Conservation (phyloP, 2,113 vertebrate genomes). For the Charadrius vociferus region DNA sequence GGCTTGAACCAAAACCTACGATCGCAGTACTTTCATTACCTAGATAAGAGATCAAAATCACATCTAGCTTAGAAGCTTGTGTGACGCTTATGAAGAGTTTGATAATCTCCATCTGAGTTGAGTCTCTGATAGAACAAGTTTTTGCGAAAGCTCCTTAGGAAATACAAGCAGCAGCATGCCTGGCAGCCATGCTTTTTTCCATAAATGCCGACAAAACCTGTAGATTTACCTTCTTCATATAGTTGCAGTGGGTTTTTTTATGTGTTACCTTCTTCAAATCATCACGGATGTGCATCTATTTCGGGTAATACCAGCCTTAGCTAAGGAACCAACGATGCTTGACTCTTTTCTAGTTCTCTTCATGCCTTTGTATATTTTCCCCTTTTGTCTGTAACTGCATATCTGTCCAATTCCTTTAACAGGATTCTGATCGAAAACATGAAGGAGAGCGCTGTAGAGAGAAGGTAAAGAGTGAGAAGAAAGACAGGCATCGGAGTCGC, state of each 20-base stretch:
- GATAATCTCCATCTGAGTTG: background rate
- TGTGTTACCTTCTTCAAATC: background rate
- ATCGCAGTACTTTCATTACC: background rate
- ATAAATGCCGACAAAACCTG: background rate
- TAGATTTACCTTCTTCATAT: background rate
- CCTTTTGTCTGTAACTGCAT: background rate
- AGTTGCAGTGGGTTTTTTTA: background rate
- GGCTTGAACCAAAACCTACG: background rate
- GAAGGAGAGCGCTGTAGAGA: slow-evolving; percentile 75
- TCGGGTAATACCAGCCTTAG: background rate
- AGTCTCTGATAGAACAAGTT: background rate
- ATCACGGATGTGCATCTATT: background rate
- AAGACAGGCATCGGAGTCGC: slow-evolving; percentile 77
- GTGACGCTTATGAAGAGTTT: background rate
- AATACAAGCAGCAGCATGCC: background rate
- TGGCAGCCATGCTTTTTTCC: background rate
- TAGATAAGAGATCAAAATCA: background rate
- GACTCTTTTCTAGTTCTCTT: background rate
- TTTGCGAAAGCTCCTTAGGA: background rate
- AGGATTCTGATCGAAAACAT: slow-evolving; percentile 66
- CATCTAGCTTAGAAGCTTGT: background rate
- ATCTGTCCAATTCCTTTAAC: slow-evolving; percentile 29
- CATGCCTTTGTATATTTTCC: background rate
- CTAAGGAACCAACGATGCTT: background rate
- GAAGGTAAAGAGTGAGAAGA: slow-evolving; percentile 76